Percentiles rank a stretch among this genome's conserved stretches.
phyloP scores from a whole-genome alignment of 2,113 vertebrate genomes.

The Hyperoodon ampullatus region DNA sequence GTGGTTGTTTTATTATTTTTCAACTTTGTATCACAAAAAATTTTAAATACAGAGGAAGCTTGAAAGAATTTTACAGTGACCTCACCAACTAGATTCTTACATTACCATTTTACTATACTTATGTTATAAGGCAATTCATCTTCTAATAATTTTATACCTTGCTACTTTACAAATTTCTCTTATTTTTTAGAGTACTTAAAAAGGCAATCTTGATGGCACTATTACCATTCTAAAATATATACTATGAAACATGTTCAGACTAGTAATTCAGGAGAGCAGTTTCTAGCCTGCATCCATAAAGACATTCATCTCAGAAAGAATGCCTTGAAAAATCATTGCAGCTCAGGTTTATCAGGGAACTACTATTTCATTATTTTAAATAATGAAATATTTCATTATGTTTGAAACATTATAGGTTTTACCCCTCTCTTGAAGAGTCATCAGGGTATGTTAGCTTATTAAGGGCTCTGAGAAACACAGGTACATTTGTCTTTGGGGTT shows the following conservation, averaged over 20 bases:
- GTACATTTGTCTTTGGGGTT: conserved; percentile 65
- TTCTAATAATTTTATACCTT: conserved; percentile 58
- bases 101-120: not conserved
- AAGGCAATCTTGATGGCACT: conserved; percentile 12
- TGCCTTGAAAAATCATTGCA: not conserved
- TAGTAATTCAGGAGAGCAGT: conserved; percentile 34
- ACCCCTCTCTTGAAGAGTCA: not conserved
- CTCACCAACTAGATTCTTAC: not conserved
- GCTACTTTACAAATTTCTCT: conserved; percentile 40
- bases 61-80: conserved; percentile 20
- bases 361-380: not conserved
- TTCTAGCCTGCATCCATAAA: conserved; percentile 3
- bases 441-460: not conserved
- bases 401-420: not conserved
- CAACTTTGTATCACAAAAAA: not conserved
- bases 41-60: not conserved
- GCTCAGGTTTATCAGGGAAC: too few species aligned
- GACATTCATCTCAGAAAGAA: not conserved
- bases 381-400: conserved; percentile 16
- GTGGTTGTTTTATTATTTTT: not conserved
- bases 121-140: conserved; percentile 43
- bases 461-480: not conserved
- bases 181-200: conserved; percentile 48
- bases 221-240: conserved; percentile 40
- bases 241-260: conserved; percentile 9